Conservation (phyloP, 2,888 invertebrate species). For the Acleris literana region DNA sequence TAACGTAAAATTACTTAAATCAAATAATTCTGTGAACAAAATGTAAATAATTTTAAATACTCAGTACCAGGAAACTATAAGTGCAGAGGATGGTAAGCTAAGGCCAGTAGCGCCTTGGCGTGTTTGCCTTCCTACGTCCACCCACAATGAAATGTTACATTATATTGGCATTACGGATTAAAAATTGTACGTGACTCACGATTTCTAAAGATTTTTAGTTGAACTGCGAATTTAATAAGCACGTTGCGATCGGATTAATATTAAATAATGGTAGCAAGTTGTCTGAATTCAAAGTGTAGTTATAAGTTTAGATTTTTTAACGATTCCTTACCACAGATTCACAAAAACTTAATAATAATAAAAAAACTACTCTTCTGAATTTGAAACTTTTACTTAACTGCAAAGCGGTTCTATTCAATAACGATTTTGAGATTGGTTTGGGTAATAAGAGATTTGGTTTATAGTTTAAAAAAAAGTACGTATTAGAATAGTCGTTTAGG, state of each 20-base stretch:
- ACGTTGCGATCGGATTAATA: background rate
- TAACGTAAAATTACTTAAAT: constrained; percentile 4
- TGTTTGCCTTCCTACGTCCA: constrained; percentile 28
- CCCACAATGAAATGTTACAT: constrained; percentile 25
- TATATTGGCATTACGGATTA: constrained; percentile 29
- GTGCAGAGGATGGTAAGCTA: constrained; percentile 35
- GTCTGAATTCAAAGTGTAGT: too few species aligned
- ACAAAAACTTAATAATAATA: too few species aligned
- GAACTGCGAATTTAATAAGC: background rate
- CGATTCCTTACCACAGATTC: too few species aligned
- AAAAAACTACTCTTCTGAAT: too few species aligned
- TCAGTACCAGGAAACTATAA: constrained; percentile 42
- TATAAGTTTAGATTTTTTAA: too few species aligned
- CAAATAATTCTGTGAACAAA: background rate
- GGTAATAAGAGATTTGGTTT: too few species aligned
- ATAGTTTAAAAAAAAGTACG: too few species aligned
- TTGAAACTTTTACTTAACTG: too few species aligned
- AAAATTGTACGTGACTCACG: constrained; percentile 28
- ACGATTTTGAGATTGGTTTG: too few species aligned
- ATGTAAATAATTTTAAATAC: constrained; percentile 11
- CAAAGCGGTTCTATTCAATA: too few species aligned
- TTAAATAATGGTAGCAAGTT: too few species aligned
- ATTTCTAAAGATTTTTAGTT: constrained; percentile 3
- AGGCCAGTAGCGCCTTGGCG: constrained; percentile 40
- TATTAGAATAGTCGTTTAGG: too few species aligned